A percentile compares a stretch with the other conserved stretches of the same genome.
Conservation (phyloP, 2,888 invertebrate genomes). For the Allophyes oxyacanthae region DNA sequence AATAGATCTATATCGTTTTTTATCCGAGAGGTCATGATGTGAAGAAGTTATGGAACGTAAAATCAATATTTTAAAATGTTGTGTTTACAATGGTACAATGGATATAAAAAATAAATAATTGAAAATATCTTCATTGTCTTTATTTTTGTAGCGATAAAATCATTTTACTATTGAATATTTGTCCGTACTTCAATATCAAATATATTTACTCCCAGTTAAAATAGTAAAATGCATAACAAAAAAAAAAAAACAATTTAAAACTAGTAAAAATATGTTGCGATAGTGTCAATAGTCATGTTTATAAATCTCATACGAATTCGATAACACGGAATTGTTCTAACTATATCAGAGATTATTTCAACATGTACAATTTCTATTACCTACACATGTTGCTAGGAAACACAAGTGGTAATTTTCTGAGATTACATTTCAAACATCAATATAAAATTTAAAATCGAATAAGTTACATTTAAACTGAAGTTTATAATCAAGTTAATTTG, state of each 20-base stretch:
- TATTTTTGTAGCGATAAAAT: no score
- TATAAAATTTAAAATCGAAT: conserved; percentile 47
- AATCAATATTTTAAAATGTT: not conserved
- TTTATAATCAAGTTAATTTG: conserved; percentile 25
- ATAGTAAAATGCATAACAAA: not conserved
- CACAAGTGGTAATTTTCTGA: conserved; percentile 44
- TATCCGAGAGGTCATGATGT: conserved; percentile 1
- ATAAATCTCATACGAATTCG: conserved; percentile 50
- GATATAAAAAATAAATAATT: no score
- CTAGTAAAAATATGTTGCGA: conserved; percentile 37
- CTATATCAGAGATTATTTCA: conserved; percentile 56
- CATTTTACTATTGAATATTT: no score
- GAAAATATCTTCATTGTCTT: no score
- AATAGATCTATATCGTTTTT: conserved; percentile 35
- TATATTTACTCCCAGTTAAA: no score
- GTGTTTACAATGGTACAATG: no score
- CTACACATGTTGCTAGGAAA: conserved; percentile 40
- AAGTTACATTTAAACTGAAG: conserved; percentile 22
- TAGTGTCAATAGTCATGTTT: conserved; percentile 52
- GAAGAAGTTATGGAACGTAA: not conserved
- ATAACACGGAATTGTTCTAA: conserved; percentile 51
- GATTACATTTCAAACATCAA: conserved; percentile 48
- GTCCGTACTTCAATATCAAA: no score
- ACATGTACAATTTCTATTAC: conserved; percentile 53
- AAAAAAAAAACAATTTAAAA: conserved; percentile 38